A percentile compares a stretch with the other conserved stretches of the same genome.
Evolutionary conservation across 2,888 invertebrate genomes (phyloP).

Genomic region (Antheraea yamamai): DNA sequence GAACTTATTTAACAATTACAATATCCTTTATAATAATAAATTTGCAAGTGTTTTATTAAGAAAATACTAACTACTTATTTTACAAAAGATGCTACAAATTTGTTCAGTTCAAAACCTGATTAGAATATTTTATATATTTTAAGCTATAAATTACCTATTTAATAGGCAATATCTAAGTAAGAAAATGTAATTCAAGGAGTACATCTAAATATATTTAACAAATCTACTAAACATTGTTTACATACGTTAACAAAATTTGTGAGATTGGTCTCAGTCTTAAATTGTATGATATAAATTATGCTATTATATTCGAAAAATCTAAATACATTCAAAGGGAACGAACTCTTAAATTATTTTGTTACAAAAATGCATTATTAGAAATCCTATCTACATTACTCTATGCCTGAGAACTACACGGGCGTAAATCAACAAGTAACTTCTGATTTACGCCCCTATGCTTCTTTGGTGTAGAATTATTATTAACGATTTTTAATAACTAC

Average conservation of each 20-base stretch:
- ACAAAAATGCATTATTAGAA: slow-evolving; percentile 58
- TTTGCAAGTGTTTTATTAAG: neutral
- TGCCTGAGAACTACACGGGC: neutral
- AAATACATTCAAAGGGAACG: slow-evolving; percentile 21
- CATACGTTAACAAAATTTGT: slow-evolving; percentile 19
- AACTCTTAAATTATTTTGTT: slow-evolving; percentile 38
- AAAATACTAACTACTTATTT: neutral
- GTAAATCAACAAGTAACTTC: neutral
- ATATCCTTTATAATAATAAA: neutral
- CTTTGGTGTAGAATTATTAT: neutral
- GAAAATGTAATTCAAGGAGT: neutral
- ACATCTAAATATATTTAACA: neutral
- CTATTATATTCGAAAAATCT: slow-evolving; percentile 20
- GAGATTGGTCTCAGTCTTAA: slow-evolving; percentile 26
- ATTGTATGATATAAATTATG: slow-evolving; percentile 22
- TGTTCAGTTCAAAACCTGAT: neutral
- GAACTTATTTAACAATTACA: neutral
- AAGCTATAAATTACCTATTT: slow-evolving; percentile 3
- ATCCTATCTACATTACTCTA: slow-evolving; percentile 56
- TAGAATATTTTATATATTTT: neutral
- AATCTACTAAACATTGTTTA: neutral
- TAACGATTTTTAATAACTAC: slow-evolving; percentile 9
- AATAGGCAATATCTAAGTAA: slow-evolving; percentile 4
- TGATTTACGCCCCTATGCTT: neutral
- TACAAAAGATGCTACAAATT: neutral